A percentile compares a stretch with the other conserved stretches of the same genome.
These are phyloP conservation scores for Hetaerina titia DNA, from an alignment of 2,888 invertebrate species.

Conservation along the genomic window DNA sequence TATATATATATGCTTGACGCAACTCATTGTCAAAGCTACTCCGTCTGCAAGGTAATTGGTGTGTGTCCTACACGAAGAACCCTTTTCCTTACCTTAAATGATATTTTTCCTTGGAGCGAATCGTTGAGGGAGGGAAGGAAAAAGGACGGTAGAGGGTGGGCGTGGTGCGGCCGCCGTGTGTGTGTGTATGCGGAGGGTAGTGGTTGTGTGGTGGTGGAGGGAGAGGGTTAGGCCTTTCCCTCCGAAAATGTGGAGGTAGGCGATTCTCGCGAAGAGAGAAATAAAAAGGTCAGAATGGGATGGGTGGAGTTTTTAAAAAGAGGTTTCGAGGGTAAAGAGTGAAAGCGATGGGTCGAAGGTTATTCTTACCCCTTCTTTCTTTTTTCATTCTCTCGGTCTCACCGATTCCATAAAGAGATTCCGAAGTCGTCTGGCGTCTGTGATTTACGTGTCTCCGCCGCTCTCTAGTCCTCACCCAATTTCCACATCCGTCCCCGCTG, in stretches of 20 bases:
- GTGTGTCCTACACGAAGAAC: neutral
- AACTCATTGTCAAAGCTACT: neutral
- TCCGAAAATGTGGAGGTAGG: neutral
- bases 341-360: neutral
- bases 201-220: neutral
- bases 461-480: neutral
- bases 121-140: neutral
- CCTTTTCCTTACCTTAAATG: neutral
- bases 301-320: neutral
- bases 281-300: neutral
- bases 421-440: neutral
- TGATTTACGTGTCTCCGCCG: conserved; percentile 1
- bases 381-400: neutral
- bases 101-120: neutral
- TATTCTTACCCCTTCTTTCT: neutral
- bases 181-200: neutral
- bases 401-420: neutral
- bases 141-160: neutral
- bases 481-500: neutral
- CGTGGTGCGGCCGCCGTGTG: neutral
- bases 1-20: too few species aligned
- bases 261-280: too few species aligned
- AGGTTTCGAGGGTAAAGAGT: neutral
- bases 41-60: neutral
- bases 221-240: neutral